Evolutionary conservation across 2,113 vertebrate genomes (phyloP), one percentile per base, ranked within the genome.

Genomic region (Haemorhous mexicanus): DNA sequence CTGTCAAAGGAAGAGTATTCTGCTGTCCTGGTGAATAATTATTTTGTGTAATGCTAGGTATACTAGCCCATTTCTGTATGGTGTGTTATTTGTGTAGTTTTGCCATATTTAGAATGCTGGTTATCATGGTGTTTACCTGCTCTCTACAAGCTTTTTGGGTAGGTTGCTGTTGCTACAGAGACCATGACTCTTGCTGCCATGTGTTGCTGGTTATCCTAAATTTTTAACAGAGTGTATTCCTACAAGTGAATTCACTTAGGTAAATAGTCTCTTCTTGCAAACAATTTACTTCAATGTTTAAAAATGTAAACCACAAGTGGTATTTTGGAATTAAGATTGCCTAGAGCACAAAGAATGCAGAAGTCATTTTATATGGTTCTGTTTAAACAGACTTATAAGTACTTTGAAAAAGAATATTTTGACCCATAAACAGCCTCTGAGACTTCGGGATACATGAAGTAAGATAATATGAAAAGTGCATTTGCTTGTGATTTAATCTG

Each of bases 151-250:
- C 7, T 35, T 80, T 72, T 24, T 73, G 28, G 5, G 4, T 47
- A 39, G 27, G 10, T 79, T 56, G 32, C 6, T 74, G 5, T 79
- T 90, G 43, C 6, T 78, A 19, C 23, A 19, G 37, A 82, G n/a
- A 32, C 0, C 0, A 5, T 56, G 13, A 21, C 11, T 37, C 17
- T 69, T 69, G 19, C 59, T 59, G 35, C 55, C 14, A 20, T 0
- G 1, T 46, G 16, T 62, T 74, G 53, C 59, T 81, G 10, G 22
- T 78, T 17, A 32, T 67, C 28, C 13, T 67, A 18, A 44, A 30
- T 74, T 78, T 74, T 92, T 59, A 58, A 32, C 23, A 16, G 20
- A 26, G 2, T 22, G 6, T 75, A 7, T 78, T 90, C 17, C n/a
- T 90, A 7, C 19, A 50, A 59, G 17, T 74, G 62, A 55, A 33